A percentile compares a stretch with the other conserved stretches of the same genome.
phyloP scores from a whole-genome alignment of 1,140 invertebrate species.

The Cydia strobilella region DNA sequence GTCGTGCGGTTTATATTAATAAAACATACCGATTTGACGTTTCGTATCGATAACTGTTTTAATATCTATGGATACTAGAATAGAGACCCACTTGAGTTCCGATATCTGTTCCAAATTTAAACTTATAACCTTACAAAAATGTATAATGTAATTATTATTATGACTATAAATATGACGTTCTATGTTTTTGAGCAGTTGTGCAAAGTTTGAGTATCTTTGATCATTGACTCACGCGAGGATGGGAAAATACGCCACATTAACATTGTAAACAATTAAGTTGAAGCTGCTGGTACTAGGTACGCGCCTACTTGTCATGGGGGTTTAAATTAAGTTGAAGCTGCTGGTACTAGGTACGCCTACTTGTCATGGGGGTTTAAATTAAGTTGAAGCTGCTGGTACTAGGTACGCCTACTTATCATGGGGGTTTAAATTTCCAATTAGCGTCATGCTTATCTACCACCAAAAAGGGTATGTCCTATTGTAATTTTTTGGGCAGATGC shows the following conservation, averaged over 20 bases:
- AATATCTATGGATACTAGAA: too few species aligned
- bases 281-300: background rate
- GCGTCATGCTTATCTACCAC: background rate
- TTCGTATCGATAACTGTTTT: too few species aligned
- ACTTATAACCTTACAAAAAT: too few species aligned
- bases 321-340: background rate
- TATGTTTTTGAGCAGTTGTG: background rate
- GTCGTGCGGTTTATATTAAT: too few species aligned
- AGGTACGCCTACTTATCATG: background rate
- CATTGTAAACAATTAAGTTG: background rate
- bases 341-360: background rate
- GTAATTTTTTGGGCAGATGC: background rate
- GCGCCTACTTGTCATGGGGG: background rate
- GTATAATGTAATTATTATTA: too few species aligned
- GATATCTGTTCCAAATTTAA: too few species aligned
- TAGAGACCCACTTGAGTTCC: too few species aligned
- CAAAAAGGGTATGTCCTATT: background rate
- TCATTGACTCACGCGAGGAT: background rate
- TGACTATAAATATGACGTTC: too few species aligned
- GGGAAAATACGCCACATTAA: conserved; percentile 21
- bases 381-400: background rate
- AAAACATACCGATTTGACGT: too few species aligned
- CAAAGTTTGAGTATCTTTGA: background rate
- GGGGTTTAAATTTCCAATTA: background rate
- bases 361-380: background rate